Base-by-base conservation (phyloP, 2,797 vertebrate species). In the Pseudomugil gertrudae region DNA sequence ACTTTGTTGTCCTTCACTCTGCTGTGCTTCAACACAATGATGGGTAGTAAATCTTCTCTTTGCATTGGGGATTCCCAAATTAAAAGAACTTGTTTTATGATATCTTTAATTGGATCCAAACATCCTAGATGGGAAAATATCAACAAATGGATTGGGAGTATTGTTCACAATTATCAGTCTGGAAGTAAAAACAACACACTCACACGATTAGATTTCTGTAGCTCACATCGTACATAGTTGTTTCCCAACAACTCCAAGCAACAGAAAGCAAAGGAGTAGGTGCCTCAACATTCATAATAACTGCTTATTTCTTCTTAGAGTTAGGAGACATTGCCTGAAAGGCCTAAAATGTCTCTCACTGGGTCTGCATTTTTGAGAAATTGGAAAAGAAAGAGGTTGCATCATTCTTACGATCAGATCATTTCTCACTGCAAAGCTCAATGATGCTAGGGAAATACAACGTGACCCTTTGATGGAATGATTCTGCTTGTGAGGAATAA, bases 71-170 rank as follows among this genome's bases (percentile, higher is more conserved):
- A 76, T 63, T 64, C 60, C 57, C 57, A 55, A 68, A 87, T 87
- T 72, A 84, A 58, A 82, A 85, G 54, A 88, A 59, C 58, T 74
- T 70, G 85, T 88, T 82, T 84, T 72, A 80, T 80, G 79, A 74
- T 71, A 64, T 66, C 24, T 79, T 74, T 85, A 85, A 91, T 86
- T 80, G 65, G 57, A 84, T 81, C 80, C 84, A 84, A 89, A 86
- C 84, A 86, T 33, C 21, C 23, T 54, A 52, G 57, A 75, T 81
- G 75, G 69, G 71, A 83, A 84, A 70, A 64, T 57, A 62, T 68
- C 58, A 79, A 63, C 54, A 58, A 78, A 71, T 61, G 40, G 26
- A 66, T 55, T 69, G 69, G 48, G 76, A 45, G 32, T 80, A 33
- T 59, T 76, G 51, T 53, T 26, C 50, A 40, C 9, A 50, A 60